These are phyloP conservation scores for Machimus atricapillus DNA, from an alignment of 2,888 invertebrate genomes.

Conservation along the genomic window DNA sequence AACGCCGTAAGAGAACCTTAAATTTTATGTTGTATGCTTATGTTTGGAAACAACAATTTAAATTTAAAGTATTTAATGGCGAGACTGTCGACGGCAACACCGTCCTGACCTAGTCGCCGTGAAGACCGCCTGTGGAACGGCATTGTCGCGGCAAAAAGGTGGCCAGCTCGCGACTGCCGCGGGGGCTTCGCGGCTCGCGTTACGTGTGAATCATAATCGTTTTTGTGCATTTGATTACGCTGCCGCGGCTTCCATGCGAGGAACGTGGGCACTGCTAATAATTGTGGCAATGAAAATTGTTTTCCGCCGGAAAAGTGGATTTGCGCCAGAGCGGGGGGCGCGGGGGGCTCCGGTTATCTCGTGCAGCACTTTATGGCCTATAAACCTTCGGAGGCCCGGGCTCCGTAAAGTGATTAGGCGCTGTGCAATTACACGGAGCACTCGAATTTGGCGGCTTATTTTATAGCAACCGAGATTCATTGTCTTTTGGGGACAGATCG, in stretches of 20 bases:
- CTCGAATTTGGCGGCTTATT: not conserved
- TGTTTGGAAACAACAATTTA: not conserved
- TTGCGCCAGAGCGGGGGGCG: not conserved
- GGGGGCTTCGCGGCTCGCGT: not conserved
- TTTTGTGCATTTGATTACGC: conserved; percentile 26
- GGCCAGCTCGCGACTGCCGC: not conserved
- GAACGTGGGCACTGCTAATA: not conserved
- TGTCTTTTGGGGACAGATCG: not conserved
- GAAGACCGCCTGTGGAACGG: conserved; percentile 9
- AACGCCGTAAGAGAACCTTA: no score
- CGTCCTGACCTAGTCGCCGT: not conserved
- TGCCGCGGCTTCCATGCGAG: not conserved
- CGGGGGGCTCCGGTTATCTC: not conserved
- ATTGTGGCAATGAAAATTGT: conserved; percentile 25
- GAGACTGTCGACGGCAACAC: not conserved
- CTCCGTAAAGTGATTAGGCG: not conserved
- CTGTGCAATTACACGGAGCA: not conserved
- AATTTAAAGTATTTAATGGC: not conserved
- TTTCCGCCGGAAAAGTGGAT: conserved; percentile 29
- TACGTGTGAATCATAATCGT: conserved; percentile 36
- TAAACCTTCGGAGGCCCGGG: not conserved
- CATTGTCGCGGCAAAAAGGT: conserved; percentile 20
- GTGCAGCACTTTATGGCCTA: not conserved
- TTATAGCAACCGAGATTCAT: not conserved
- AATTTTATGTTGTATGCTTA: not conserved